These are phyloP conservation scores for Adelosebastes latens DNA, from an alignment of 2,797 vertebrate genomes.

Conservation along the genomic window DNA sequence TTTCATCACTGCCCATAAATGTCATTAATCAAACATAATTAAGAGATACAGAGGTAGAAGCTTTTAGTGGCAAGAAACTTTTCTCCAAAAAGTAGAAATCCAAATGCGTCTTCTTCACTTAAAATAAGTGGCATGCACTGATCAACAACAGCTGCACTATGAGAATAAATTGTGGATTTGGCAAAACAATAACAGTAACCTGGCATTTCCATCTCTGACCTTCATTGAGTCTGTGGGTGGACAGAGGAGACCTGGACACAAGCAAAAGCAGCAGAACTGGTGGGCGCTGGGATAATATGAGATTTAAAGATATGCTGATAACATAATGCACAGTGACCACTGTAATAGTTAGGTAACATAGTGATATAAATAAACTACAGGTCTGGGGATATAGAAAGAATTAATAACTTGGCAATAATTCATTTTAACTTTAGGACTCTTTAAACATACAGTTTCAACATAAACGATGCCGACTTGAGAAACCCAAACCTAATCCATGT, in stretches of 20 bases:
- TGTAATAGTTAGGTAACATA: not conserved
- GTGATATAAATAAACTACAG: not conserved
- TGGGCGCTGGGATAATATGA: conserved; percentile 30
- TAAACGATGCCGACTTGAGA: not conserved
- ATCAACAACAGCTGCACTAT: conserved; percentile 14
- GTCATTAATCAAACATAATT: conserved; percentile 12
- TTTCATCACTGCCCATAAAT: conserved; percentile 12
- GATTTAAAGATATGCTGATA: conserved; percentile 20
- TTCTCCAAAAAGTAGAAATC: not conserved
- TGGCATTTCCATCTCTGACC: conserved; percentile 52
- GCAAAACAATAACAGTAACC: conserved; percentile 36
- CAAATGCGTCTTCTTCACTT: not conserved
- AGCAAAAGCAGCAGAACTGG: conserved; percentile 42
- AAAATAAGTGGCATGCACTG: not conserved
- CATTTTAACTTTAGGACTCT: not conserved
- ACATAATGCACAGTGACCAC: not conserved
- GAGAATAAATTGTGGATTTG: conserved; percentile 20
- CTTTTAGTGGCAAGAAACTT: not conserved
- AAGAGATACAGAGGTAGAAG: conserved; percentile 1
- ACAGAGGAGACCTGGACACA: conserved; percentile 46
- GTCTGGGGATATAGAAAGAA: not conserved
- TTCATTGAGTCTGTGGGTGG: conserved; percentile 61
- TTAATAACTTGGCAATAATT: not conserved
- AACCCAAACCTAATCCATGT: not conserved
- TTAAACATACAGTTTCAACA: not conserved